Base-by-base conservation (phyloP, 2,888 invertebrate genomes). In the Phragmatobia fuliginosa region DNA sequence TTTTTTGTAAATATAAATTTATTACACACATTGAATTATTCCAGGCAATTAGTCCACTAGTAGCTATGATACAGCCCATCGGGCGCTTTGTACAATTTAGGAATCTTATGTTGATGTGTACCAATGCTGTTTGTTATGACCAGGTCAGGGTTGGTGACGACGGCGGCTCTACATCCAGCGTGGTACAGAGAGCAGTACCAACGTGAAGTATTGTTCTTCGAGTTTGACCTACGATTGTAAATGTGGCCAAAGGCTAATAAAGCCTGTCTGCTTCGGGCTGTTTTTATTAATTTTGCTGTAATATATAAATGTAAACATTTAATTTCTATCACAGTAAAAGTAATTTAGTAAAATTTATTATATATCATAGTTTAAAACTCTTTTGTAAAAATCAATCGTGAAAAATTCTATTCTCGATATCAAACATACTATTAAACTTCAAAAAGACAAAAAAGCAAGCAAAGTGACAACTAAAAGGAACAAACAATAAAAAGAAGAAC, bases 111-210 rank as follows among this genome's bases (percentile, higher is more conserved):
- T 21, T n/a, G n/a, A 58, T 75, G 71, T 75, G 61, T 25, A 10
- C 76, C 76, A 52, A 66, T 60, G 3, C 65, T 31, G 11, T 61
- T 31, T 14, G 36, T 49, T 28, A 78, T 59, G 36, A 67, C 11
- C n/a, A 73, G n/a, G 8, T 67, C n/a, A 2, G 61, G n/a, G 28
- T 62, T 69, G 10, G 75, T 75, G 64, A 81, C 72, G 10, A 91
- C 68, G 18, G 78, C 75, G 2, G 89, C 90, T 5, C 82, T 85
- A 64, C 92, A 91, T 4, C 87, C 87, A 1, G 28, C 59, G 25
- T 71, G 68, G 36, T 78, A 81, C 21, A 73, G 75, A 6, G 75
- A 71, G 64, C 87, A 87, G 7, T 76, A 74, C 86, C 85, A 86
- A 1, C 85, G 73, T 36, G 59, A 78, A 10, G 62, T 75, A 0